These are phyloP conservation scores for Eublepharis macularius DNA, from an alignment of 2,113 vertebrate genomes.

Conservation along the genomic window DNA sequence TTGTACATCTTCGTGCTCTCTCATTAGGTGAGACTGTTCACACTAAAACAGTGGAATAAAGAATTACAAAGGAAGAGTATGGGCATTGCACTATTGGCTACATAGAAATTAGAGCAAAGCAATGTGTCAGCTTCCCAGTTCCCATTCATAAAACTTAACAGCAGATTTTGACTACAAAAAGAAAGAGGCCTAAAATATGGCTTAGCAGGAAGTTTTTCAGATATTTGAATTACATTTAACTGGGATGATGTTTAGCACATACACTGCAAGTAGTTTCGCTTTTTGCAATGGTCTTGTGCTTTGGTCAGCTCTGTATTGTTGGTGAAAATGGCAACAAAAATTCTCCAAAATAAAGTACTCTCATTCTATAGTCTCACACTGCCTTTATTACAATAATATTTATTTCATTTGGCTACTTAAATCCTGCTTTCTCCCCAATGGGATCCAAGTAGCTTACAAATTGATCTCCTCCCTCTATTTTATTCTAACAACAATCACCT, in stretches of 20 bases:
- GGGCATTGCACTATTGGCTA: neutral
- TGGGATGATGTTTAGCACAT: neutral
- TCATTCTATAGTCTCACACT: neutral
- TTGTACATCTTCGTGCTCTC: slow-evolving; percentile 86
- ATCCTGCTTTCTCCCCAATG: no score
- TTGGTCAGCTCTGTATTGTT: neutral
- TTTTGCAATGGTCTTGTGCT: neutral
- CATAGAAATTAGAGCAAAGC: accelerated
- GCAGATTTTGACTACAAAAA: neutral
- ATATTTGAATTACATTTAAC: neutral
- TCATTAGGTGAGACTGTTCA: slow-evolving; percentile 86
- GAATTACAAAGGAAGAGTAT: slow-evolving; percentile 13
- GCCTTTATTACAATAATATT: neutral
- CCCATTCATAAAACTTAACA: neutral
- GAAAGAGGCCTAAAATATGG: neutral
- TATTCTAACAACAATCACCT: no score
- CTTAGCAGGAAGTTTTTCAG: neutral
- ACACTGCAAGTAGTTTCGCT: neutral
- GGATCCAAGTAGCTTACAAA: no score
- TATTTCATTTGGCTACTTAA: no score
- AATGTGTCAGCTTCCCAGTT: neutral
- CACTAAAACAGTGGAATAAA: slow-evolving; percentile 70
- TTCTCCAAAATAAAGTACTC: neutral
- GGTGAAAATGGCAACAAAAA: neutral
- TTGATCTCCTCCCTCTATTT: no score